Percentiles rank a stretch among this genome's conserved stretches.
phyloP scores from a whole-genome alignment of 2,888 invertebrate genomes.

The Sphaerophoria rueppellii region DNA sequence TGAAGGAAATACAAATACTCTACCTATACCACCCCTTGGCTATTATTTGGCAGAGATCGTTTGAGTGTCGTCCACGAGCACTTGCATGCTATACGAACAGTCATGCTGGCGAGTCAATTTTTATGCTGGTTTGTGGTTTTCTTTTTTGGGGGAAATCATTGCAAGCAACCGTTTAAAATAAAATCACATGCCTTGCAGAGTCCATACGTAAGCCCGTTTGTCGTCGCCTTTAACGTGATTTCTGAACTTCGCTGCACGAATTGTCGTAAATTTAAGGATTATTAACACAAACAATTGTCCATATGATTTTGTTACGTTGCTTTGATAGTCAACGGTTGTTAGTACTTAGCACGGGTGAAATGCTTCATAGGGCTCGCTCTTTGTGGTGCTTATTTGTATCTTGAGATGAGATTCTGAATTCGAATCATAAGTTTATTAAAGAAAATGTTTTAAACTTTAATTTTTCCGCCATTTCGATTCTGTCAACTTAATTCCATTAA shows the following conservation, averaged over 20 bases:
- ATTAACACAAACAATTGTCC: conserved; percentile 69
- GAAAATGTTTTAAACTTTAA: background rate
- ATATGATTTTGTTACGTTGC: conserved; percentile 28
- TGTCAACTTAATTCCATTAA: background rate
- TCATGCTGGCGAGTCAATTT: conserved; percentile 13
- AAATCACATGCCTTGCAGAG: conserved; percentile 1
- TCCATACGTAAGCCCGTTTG: conserved; percentile 1
- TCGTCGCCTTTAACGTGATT: conserved; percentile 24
- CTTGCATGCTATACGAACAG: conserved; percentile 13
- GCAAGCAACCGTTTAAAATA: conserved; percentile 15
- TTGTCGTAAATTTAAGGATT: conserved; percentile 69
- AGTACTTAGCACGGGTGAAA: too few species aligned
- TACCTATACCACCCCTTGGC: conserved; percentile 19
- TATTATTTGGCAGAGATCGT: conserved; percentile 20
- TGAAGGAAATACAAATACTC: conserved; percentile 31
- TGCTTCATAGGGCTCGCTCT: too few species aligned
- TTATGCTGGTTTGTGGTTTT: background rate
- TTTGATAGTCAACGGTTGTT: background rate
- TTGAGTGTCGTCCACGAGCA: conserved; percentile 47
- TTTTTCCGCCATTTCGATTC: background rate
- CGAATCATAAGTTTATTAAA: too few species aligned
- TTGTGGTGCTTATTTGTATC: too few species aligned
- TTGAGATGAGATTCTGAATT: too few species aligned
- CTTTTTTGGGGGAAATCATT: background rate
- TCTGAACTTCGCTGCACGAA: conserved; percentile 53